phyloP scores from a whole-genome alignment of 2,113 vertebrate species.

The Platycercus adscitus region DNA sequence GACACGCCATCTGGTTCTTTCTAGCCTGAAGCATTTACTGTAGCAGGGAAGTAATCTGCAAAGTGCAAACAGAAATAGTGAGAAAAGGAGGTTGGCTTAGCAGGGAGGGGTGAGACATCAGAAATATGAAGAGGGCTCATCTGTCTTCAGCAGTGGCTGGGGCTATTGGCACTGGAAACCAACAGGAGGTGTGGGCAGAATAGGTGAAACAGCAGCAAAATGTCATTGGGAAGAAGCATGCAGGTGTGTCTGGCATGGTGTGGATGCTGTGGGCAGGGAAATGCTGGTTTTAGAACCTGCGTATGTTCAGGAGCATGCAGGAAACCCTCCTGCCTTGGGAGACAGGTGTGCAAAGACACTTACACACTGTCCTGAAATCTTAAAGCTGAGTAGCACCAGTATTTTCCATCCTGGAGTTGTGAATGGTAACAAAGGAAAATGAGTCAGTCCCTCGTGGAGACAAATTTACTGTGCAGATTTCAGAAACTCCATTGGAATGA shows the following conservation, averaged over 20 bases:
- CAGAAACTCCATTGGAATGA: background rate
- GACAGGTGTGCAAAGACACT: background rate
- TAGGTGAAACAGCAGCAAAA: background rate
- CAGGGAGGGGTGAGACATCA: background rate
- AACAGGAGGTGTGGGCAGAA: background rate
- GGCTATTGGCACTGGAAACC: background rate
- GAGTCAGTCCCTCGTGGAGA: background rate
- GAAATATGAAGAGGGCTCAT: background rate
- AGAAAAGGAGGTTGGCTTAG: background rate
- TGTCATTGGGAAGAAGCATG: background rate
- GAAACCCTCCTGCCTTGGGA: background rate
- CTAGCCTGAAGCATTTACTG: background rate
- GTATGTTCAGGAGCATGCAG: background rate
- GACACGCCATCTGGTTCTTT: background rate
- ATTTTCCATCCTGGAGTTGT: background rate
- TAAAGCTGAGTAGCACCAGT: background rate
- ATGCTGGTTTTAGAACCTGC: background rate
- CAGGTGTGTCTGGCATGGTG: background rate
- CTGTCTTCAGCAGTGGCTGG: background rate
- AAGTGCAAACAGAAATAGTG: background rate
- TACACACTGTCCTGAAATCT: rapidly evolving
- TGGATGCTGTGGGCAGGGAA: background rate
- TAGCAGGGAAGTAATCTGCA: background rate
- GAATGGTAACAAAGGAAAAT: background rate
- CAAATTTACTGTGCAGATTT: background rate